A percentile compares a stretch with the other conserved stretches of the same genome.
phyloP scores from a whole-genome alignment of 1,140 invertebrate genomes.

The Drosophila mojavensis region DNA sequence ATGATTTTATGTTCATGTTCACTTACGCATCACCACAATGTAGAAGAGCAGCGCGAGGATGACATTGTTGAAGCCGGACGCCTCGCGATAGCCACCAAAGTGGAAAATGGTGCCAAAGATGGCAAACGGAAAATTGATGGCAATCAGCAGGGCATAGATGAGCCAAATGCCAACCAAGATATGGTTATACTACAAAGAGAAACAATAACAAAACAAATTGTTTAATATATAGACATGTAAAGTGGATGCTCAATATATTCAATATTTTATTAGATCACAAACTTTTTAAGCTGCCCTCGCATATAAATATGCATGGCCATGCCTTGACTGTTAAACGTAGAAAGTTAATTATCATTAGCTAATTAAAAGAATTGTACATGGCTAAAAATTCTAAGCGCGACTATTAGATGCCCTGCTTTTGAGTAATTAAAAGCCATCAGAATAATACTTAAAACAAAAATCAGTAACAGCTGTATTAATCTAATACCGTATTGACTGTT shows the following conservation, averaged over 20 bases:
- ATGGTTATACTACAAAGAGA: slow-evolving; percentile 48
- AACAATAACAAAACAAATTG: too few relatives aligned
- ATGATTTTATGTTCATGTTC: too few relatives aligned
- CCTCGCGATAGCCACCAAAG: slow-evolving; percentile 65
- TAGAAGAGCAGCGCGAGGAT: slow-evolving; percentile 51
- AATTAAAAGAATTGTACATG: background rate
- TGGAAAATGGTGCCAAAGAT: slow-evolving; percentile 69
- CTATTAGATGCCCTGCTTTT: background rate
- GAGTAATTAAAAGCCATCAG: background rate
- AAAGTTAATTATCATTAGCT: background rate
- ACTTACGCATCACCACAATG: slow-evolving; percentile 60
- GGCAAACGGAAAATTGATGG: slow-evolving; percentile 63
- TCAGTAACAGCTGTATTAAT: too few relatives aligned
- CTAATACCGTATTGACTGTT: too few relatives aligned
- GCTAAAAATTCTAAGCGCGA: background rate
- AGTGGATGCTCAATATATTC: too few relatives aligned
- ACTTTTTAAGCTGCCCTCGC: too few relatives aligned
- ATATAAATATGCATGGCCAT: background rate
- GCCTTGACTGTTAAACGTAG: background rate
- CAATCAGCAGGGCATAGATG: slow-evolving; percentile 49
- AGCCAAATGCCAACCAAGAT: slow-evolving; percentile 57
- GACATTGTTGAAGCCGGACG: slow-evolving; percentile 46
- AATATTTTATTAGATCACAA: background rate
- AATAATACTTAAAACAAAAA: too few relatives aligned
- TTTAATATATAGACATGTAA: too few relatives aligned